Evolutionary conservation across 1,140 invertebrate species (phyloP).

Genomic region (Drosophila sechellia): DNA sequence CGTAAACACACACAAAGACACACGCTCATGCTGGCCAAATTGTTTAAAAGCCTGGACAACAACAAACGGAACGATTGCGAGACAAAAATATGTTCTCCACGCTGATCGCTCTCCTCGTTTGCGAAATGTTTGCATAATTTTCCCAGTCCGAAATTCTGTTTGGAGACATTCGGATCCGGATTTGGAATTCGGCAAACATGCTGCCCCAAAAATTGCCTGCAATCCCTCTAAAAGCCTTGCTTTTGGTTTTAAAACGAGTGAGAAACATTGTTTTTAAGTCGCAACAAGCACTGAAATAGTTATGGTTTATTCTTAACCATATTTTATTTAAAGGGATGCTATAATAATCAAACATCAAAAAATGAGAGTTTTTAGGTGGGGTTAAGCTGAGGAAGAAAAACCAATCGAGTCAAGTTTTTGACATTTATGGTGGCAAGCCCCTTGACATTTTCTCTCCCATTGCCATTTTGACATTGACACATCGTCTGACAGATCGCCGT

Average conservation of each 20-base stretch:
- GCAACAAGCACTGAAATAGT: background rate
- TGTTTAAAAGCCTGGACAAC: constrained; percentile 53
- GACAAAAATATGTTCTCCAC: constrained; percentile 42
- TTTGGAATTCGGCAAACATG: constrained; percentile 29
- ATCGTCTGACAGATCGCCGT: constrained; percentile 32
- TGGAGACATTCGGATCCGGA: constrained; percentile 27
- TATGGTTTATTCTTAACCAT: background rate
- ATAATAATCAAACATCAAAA: too few species aligned
- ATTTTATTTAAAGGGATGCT: background rate
- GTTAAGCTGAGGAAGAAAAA: too few species aligned
- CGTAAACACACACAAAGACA: constrained; percentile 14
- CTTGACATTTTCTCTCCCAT: background rate
- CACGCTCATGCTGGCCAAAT: constrained; percentile 23
- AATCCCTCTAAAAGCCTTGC: constrained; percentile 20
- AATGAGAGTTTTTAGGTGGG: too few species aligned
- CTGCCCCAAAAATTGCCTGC: constrained; percentile 9
- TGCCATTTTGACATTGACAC: constrained; percentile 5
- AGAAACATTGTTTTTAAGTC: background rate
- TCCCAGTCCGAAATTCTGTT: constrained; percentile 37
- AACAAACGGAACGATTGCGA: constrained; percentile 40
- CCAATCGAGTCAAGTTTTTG: background rate
- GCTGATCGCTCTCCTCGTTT: constrained; percentile 16
- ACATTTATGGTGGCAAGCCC: background rate
- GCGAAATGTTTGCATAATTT: constrained; percentile 40
- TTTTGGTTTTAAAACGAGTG: background rate